These are phyloP conservation scores for Passer montanus DNA, from an alignment of 2,113 vertebrate genomes.

Conservation along the genomic window DNA sequence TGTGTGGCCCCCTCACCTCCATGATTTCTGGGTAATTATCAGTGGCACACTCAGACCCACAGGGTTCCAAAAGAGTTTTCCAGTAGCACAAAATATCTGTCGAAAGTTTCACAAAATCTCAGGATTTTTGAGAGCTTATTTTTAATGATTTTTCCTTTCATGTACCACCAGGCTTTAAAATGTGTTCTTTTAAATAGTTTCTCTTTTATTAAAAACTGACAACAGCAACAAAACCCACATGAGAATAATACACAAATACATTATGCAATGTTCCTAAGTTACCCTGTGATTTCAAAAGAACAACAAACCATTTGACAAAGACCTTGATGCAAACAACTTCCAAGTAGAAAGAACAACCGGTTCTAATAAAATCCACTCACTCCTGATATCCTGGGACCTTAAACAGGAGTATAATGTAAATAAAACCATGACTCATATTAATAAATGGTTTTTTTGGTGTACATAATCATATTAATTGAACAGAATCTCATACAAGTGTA, in stretches of 20 bases:
- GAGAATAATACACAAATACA: not conserved
- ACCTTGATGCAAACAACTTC: not conserved
- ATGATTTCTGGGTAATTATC: not conserved
- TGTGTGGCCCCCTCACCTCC: not conserved
- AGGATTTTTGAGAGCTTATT: not conserved
- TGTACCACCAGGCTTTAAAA: not conserved
- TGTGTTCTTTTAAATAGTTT: not conserved
- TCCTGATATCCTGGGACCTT: not conserved
- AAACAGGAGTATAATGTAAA: not conserved
- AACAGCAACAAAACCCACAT: not conserved
- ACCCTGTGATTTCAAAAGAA: not conserved
- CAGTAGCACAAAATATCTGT: not conserved
- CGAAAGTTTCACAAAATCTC: not conserved
- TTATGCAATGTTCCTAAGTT: not conserved
- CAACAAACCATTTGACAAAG: not conserved
- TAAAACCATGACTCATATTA: not conserved
- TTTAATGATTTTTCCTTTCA: not conserved
- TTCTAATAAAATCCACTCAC: not conserved
- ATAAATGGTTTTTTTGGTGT: not conserved
- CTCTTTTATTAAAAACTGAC: not conserved
- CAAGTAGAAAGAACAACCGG: not conserved
- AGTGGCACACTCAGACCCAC: rapidly evolving
- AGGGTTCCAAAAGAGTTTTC: rapidly evolving
- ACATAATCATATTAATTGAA: not conserved
- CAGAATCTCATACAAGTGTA: not conserved